Conservation (phyloP, 2,888 invertebrate species). For the Cheilosia urbana region DNA sequence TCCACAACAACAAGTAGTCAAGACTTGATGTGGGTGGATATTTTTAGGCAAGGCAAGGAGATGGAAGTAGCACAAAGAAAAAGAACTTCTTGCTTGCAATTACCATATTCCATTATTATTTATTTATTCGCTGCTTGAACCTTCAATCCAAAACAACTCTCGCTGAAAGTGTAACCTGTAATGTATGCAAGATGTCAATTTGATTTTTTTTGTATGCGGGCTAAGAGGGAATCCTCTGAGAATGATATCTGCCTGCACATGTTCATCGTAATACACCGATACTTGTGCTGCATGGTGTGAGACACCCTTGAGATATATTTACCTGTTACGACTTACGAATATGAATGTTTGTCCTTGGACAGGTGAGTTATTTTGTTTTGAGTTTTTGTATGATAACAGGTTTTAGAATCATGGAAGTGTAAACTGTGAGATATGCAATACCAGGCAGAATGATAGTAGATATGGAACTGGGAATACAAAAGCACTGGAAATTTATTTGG, state of each 20-base stretch:
- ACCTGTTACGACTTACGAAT: neutral
- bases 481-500: too few relatives aligned
- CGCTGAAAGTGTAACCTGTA: neutral
- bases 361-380: too few relatives aligned
- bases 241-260: neutral
- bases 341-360: neutral
- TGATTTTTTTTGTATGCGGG: neutral
- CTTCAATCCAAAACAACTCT: neutral
- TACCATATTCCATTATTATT: constrained; percentile 23
- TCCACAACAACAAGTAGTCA: neutral
- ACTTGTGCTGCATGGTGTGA: neutral
- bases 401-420: too few relatives aligned
- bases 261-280: neutral
- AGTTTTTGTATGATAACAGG: too few relatives aligned
- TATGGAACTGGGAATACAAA: too few relatives aligned
- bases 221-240: neutral
- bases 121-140: neutral
- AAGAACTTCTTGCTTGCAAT: neutral
- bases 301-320: neutral
- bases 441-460: too few relatives aligned
- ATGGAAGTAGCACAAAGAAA: neutral
- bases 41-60: neutral
- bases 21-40: neutral
- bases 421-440: too few relatives aligned
- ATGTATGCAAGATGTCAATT: constrained; percentile 10